phyloP scores from a whole-genome alignment of 2,113 vertebrate genomes.

The Crotalus horridus region DNA sequence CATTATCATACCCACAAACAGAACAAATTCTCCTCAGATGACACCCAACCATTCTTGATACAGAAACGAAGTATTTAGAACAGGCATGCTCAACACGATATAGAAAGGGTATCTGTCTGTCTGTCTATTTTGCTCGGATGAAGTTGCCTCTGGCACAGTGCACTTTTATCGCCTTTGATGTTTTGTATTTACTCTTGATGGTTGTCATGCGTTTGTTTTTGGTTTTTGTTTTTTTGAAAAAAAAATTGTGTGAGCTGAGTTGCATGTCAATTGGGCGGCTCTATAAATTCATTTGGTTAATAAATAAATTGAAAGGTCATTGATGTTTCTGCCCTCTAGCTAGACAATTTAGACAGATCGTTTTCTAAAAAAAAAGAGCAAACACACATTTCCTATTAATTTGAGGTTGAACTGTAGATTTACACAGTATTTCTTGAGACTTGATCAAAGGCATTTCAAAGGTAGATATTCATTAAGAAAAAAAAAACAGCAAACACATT shows the following conservation, averaged over 20 bases:
- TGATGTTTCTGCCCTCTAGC: neutral
- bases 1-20: neutral
- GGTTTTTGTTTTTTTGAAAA: neutral
- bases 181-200: neutral
- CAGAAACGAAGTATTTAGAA: neutral
- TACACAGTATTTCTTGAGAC: conserved; percentile 12
- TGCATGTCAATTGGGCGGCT: neutral
- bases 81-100: neutral
- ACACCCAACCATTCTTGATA: neutral
- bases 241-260: neutral
- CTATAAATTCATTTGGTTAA: neutral
- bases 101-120: too few species aligned
- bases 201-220: neutral
- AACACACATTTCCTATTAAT: neutral
- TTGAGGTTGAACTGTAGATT: conserved; percentile 1
- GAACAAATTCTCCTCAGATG: neutral
- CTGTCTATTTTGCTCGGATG: neutral
- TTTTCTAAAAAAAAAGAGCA: neutral
- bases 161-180: neutral
- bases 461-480: conserved; percentile 1
- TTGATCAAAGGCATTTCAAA: neutral
- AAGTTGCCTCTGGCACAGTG: neutral
- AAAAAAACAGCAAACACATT: neutral
- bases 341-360: neutral
- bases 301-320: conserved; percentile 28